A percentile compares a stretch with the other conserved stretches of the same genome.
Evolutionary conservation across 2,888 invertebrate species (phyloP).

Genomic region (Cinara cedri): DNA sequence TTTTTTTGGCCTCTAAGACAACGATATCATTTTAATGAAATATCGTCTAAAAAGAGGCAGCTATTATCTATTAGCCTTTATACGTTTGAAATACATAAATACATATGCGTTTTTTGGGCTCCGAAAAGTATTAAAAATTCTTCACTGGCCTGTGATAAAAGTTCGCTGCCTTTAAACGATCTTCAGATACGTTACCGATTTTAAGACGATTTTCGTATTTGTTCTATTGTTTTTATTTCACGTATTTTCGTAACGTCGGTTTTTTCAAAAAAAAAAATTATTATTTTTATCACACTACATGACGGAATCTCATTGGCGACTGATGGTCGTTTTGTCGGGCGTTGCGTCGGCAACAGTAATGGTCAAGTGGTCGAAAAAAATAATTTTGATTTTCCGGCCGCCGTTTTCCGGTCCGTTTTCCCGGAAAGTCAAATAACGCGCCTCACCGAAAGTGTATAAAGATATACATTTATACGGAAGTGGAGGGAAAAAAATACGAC

Average conservation of each 20-base stretch:
- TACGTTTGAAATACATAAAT: too few relatives aligned
- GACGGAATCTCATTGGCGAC: neutral
- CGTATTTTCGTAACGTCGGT: neutral
- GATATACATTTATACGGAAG: neutral
- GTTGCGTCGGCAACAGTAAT: neutral
- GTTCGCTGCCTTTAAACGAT: too few relatives aligned
- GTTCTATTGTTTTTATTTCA: neutral
- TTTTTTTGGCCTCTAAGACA: too few relatives aligned
- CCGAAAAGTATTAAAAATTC: too few relatives aligned
- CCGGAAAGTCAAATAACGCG: neutral
- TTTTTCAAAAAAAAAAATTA: neutral
- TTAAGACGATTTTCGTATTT: too few relatives aligned
- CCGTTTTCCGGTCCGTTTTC: constrained; percentile 13
- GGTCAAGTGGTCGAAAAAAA: constrained; percentile 38
- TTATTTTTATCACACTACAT: constrained; percentile 10
- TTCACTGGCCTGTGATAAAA: too few relatives aligned
- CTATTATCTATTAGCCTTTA: too few relatives aligned
- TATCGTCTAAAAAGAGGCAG: too few relatives aligned
- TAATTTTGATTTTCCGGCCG: constrained; percentile 34
- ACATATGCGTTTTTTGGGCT: too few relatives aligned
- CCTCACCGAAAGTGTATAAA: neutral
- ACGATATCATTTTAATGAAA: too few relatives aligned
- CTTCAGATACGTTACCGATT: too few relatives aligned
- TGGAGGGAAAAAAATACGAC: neutral
- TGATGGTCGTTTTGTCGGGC: too few relatives aligned